Conservation (phyloP, 2,797 vertebrate species). For the Mico argentatus region DNA sequence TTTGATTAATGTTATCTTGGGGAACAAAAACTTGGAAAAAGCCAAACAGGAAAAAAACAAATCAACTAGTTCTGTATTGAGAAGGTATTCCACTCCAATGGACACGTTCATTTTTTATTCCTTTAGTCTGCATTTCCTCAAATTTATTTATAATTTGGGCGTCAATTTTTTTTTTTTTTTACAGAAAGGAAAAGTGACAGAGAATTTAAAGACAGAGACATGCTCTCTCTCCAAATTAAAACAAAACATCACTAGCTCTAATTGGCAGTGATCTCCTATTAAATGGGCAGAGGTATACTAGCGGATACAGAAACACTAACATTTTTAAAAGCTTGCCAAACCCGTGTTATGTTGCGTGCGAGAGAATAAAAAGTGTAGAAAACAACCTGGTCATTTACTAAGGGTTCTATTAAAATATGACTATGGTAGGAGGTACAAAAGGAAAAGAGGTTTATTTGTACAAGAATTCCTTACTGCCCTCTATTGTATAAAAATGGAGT, state of each 20-base stretch:
- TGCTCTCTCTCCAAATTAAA: constrained; percentile 55
- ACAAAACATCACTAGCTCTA: not conserved
- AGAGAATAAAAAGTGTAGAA: not conserved
- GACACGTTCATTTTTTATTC: constrained; percentile 66
- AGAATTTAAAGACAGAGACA: constrained; percentile 56
- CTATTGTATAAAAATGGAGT: not conserved
- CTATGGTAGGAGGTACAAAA: not conserved
- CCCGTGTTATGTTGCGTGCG: fast-evolving
- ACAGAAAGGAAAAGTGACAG: constrained; percentile 63
- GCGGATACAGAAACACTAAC: not conserved
- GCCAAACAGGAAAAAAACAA: not conserved
- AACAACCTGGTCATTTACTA: not conserved
- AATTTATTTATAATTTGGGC: constrained; percentile 65
- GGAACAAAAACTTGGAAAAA: constrained; percentile 14
- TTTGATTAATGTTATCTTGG: not conserved
- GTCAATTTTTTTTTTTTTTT: not conserved
- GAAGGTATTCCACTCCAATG: not conserved
- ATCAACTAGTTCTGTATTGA: not conserved
- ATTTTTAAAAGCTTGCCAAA: not conserved
- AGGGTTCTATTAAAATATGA: not conserved
- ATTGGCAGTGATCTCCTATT: not conserved
- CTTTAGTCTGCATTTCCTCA: constrained; percentile 62
- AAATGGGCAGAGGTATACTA: not conserved
- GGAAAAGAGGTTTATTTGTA: not conserved
- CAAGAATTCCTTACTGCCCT: not conserved